These are phyloP conservation scores for Hyposmocoma kahamanoa DNA, from an alignment of 1,140 invertebrate genomes.

Conservation along the genomic window DNA sequence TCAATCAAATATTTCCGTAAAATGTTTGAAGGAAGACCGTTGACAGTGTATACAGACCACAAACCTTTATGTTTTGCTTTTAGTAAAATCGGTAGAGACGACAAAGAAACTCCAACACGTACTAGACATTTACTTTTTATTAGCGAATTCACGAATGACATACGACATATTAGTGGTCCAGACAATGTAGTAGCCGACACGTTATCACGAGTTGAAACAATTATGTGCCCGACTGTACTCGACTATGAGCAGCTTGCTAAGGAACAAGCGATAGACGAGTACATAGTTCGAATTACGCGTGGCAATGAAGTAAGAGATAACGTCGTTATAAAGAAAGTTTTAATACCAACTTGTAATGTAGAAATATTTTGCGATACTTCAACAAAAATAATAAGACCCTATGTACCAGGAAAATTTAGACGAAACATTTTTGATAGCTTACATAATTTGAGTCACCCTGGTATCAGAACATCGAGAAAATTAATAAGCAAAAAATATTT, in stretches of 20 bases:
- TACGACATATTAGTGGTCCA: too few species aligned
- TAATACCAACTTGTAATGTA: neutral
- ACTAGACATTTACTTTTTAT: too few species aligned
- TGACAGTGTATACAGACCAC: constrained; percentile 39
- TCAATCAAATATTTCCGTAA: constrained; percentile 36
- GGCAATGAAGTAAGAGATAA: neutral
- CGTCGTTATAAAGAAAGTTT: neutral
- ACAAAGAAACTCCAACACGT: too few species aligned
- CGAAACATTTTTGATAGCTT: neutral
- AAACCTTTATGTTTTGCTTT: constrained; percentile 43
- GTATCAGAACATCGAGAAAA: constrained; percentile 8
- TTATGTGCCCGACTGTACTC: too few species aligned
- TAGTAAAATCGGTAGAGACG: constrained; percentile 12
- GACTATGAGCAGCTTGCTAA: too few species aligned
- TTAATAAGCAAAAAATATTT: constrained; percentile 5
- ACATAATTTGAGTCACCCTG: constrained; percentile 8
- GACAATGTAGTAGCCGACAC: too few species aligned
- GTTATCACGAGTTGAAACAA: too few species aligned
- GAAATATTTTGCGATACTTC: constrained; percentile 5
- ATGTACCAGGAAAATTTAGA: neutral
- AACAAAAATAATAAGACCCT: neutral
- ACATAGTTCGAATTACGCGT: neutral
- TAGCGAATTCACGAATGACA: too few species aligned
- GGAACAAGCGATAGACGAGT: constrained; percentile 7
- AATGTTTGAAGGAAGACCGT: constrained; percentile 27